Percentiles rank a stretch among this genome's conserved stretches.
These are phyloP conservation scores for Agapornis canus DNA, from an alignment of 2,797 vertebrate genomes.

Conservation along the genomic window DNA sequence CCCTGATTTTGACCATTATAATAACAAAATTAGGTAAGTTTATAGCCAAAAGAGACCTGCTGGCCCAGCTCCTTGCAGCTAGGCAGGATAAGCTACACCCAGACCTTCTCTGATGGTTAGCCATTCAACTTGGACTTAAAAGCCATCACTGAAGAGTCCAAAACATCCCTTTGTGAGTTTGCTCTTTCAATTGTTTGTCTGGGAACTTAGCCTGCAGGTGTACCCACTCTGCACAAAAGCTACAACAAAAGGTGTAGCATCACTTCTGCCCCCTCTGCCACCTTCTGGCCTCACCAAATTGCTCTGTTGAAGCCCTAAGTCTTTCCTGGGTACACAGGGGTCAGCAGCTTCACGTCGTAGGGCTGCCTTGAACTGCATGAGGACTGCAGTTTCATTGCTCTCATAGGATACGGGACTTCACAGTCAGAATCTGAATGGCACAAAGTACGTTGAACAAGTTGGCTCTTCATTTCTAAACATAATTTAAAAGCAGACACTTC, in stretches of 20 bases:
- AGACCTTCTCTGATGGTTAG: not conserved
- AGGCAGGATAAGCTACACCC: not conserved
- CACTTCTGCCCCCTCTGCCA: not conserved
- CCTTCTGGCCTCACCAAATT: not conserved
- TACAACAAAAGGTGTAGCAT: not conserved
- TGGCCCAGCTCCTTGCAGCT: not conserved
- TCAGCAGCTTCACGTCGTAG: not conserved
- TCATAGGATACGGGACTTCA: not conserved
- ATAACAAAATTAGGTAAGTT: not conserved
- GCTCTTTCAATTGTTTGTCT: not conserved
- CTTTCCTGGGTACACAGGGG: not conserved
- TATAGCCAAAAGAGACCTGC: not conserved
- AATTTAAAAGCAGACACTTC: conserved; percentile 51
- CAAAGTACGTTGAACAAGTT: not conserved
- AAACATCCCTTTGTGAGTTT: not conserved
- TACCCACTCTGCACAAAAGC: not conserved
- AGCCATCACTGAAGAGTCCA: not conserved
- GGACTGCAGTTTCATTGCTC: not conserved
- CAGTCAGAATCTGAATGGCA: not conserved
- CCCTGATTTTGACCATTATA: not conserved
- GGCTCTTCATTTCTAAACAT: not conserved
- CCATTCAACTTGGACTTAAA: not conserved
- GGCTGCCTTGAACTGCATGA: not conserved
- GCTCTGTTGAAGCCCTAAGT: not conserved
- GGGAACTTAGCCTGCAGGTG: not conserved